Base-by-base conservation (phyloP, 2,797 vertebrate genomes). In the Synanceia verrucosa region DNA sequence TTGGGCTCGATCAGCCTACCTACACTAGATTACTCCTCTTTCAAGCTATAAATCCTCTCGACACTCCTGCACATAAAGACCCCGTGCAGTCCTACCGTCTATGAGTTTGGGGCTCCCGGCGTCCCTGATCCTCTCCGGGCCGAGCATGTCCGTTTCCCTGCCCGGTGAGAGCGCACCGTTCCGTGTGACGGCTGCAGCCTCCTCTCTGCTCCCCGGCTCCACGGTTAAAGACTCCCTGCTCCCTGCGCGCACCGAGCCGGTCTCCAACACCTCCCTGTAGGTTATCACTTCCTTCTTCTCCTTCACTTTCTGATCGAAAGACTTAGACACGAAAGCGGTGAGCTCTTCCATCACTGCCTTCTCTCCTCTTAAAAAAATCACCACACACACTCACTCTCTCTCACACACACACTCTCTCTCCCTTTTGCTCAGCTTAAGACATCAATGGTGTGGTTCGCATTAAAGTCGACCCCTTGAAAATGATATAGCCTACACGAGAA, bases 261-360 rank as follows among this genome's bases (percentile, higher is more conserved):
- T 97, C 91, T 98, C 97, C 91, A 98, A 86, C 89, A 98, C 97
- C 92, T 98, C 97, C 86, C 97, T 92, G 94, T 98, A 98, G 67
- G 97, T 98, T 93, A 97, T 97, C 85, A 95, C 95, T 83, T 98
- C 97, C 94, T 98, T 99, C 93, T 96, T 98, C 91, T 98, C 97
- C 91, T 99, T 98, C 87, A 98, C 96, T 95, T 98, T 99, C 89
- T 97, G 96, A 92, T 99, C 97, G 95, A 99, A 99, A 85, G 97
- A 98, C 94, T 99, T 98, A 65, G 97, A 98, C 84, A 98, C 97
- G 91, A 99, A 99, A 71, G 97, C 97, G 79, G 97, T 98, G 86
- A 99, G 97, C 94, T 98, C 97, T 96, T 99, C 97, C 97, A 98
- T 98, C 93, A 95, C 94, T 89, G 88, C 84, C 80, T 91, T 82